These are phyloP conservation scores for Macrochelys suwanniensis DNA, from an alignment of 2,797 vertebrate genomes.

Conservation along the genomic window DNA sequence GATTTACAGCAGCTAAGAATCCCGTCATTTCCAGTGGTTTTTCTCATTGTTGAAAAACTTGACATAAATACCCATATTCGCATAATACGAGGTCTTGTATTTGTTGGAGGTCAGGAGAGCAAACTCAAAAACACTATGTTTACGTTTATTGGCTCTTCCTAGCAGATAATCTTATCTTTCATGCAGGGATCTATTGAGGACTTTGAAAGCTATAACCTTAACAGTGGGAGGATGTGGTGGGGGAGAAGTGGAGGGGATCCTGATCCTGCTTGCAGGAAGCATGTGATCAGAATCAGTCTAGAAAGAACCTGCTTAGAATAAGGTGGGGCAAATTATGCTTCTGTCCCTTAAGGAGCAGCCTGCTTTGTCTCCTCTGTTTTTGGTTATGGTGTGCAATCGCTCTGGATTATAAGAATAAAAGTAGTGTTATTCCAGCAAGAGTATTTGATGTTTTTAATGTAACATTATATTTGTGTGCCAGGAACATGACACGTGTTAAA, in stretches of 20 bases:
- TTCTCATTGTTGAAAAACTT: not conserved
- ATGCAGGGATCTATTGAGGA: not conserved
- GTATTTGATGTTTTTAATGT: not conserved
- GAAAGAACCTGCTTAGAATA: not conserved
- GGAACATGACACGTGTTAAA: not conserved
- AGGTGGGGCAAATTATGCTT: not conserved
- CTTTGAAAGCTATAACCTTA: not conserved
- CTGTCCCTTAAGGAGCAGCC: not conserved
- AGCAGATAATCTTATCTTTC: slow-evolving; percentile 57
- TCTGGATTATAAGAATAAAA: not conserved
- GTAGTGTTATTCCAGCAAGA: not conserved
- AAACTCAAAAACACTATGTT: fast-evolving
- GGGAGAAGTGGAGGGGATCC: not conserved
- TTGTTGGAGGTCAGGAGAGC: not conserved
- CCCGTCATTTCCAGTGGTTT: not conserved
- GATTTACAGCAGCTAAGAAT: not conserved
- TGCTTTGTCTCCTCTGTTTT: not conserved
- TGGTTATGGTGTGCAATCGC: not conserved
- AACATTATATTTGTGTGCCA: not conserved
- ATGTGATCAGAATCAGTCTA: not conserved
- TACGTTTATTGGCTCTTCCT: slow-evolving; percentile 73
- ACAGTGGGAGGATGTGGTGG: not conserved
- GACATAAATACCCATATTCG: not conserved
- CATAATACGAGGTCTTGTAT: not conserved
- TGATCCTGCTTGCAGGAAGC: not conserved